Percentiles rank a stretch among this genome's conserved stretches.
Conservation (phyloP, 2,797 vertebrate genomes). For the Eulemur mongoz region DNA sequence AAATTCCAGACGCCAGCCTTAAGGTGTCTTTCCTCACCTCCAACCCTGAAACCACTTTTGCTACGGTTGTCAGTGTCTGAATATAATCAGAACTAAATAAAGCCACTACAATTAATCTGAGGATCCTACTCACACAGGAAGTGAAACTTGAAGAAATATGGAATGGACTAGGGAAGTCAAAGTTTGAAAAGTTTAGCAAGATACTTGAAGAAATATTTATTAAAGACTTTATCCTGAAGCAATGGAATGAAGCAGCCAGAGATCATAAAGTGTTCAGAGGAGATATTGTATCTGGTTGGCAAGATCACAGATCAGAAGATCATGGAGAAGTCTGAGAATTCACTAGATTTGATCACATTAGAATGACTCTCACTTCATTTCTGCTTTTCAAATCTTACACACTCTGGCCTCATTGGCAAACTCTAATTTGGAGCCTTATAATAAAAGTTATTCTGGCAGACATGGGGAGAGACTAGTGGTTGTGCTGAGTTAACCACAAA, state of each 20-base stretch:
- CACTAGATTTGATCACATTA: neutral
- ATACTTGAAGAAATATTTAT: neutral
- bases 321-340: neutral
- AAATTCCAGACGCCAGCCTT: neutral
- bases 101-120: neutral
- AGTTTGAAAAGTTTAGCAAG: neutral
- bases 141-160: neutral
- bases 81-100: neutral
- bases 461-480: neutral
- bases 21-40: neutral
- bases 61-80: neutral
- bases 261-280: neutral
- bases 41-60: neutral
- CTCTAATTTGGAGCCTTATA: neutral
- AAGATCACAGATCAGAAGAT: neutral
- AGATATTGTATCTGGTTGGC: fast-evolving
- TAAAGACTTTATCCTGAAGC: neutral
- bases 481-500: neutral
- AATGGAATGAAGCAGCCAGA: neutral
- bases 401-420: neutral
- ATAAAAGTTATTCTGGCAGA: neutral
- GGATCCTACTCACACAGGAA: neutral
- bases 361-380: neutral
- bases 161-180: neutral
- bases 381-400: neutral